Conservation (phyloP, 2,888 invertebrate genomes). For the Cephus spinipes region DNA sequence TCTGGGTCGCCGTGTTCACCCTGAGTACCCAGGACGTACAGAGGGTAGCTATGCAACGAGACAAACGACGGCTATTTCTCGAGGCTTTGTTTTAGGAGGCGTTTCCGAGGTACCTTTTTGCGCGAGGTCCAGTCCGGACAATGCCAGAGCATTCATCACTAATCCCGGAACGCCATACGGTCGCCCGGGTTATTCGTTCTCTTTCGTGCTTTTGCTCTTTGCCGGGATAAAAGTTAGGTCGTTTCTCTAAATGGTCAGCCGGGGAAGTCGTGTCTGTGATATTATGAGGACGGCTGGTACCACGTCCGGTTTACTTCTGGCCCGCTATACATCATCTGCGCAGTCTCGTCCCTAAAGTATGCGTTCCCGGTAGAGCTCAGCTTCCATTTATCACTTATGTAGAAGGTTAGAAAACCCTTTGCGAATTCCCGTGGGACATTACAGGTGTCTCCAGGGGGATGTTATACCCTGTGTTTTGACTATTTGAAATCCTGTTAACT, state of each 20-base stretch:
- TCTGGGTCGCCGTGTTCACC: not conserved
- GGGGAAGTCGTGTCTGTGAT: not conserved
- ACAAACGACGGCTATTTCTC: conserved; percentile 48
- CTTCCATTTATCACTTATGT: not conserved
- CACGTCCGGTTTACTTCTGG: not conserved
- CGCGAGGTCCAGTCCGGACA: conserved; percentile 47
- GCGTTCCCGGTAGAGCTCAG: not conserved
- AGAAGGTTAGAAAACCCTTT: not conserved
- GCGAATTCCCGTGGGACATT: conserved; percentile 18
- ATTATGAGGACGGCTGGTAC: not conserved
- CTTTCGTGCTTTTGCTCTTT: not conserved
- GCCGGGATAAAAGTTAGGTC: not conserved
- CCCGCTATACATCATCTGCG: not conserved
- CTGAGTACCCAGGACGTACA: conserved; percentile 12
- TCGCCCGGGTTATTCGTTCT: conserved; percentile 19
- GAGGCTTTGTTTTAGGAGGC: conserved; percentile 52
- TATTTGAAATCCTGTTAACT: conserved; percentile 25
- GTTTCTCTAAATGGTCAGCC: not conserved
- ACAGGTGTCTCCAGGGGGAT: conserved; percentile 17
- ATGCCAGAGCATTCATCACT: conserved; percentile 46
- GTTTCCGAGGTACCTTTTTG: conserved; percentile 50
- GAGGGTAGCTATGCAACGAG: conserved; percentile 21
- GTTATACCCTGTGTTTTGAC: conserved; percentile 21
- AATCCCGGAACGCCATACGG: conserved; percentile 24
- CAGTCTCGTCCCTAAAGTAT: not conserved